phyloP scores from a whole-genome alignment of 2,113 vertebrate genomes.

The Tragelaphus scriptus region DNA sequence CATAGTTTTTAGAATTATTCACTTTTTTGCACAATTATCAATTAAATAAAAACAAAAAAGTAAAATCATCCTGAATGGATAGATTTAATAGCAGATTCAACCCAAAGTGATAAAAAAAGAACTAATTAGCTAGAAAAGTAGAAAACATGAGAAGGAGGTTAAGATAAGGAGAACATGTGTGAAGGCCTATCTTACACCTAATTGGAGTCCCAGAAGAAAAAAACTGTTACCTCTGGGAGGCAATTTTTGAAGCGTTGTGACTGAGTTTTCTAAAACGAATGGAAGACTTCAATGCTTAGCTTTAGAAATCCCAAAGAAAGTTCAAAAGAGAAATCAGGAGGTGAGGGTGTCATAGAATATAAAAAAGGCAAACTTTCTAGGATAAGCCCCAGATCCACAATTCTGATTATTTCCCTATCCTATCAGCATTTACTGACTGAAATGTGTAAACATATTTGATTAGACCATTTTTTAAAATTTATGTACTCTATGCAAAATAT shows the following conservation, averaged over 20 bases:
- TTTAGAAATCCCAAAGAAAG: neutral
- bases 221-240: neutral
- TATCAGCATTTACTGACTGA: neutral
- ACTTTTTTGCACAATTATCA: neutral
- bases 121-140: neutral
- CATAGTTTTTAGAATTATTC: neutral
- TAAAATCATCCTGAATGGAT: neutral
- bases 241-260: neutral
- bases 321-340: neutral
- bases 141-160: neutral
- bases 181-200: neutral
- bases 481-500: neutral
- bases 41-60: neutral
- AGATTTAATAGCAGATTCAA: neutral
- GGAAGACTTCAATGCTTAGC: neutral
- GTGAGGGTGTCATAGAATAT: neutral
- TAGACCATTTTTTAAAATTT: neutral
- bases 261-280: neutral
- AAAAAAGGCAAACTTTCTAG: neutral
- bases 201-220: neutral
- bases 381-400: neutral
- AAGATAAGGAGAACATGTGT: fast-evolving
- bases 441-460: neutral
- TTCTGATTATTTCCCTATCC: neutral
- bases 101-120: neutral